phyloP scores from a whole-genome alignment of 2,888 invertebrate species.

The Iselma pallidipennis region DNA sequence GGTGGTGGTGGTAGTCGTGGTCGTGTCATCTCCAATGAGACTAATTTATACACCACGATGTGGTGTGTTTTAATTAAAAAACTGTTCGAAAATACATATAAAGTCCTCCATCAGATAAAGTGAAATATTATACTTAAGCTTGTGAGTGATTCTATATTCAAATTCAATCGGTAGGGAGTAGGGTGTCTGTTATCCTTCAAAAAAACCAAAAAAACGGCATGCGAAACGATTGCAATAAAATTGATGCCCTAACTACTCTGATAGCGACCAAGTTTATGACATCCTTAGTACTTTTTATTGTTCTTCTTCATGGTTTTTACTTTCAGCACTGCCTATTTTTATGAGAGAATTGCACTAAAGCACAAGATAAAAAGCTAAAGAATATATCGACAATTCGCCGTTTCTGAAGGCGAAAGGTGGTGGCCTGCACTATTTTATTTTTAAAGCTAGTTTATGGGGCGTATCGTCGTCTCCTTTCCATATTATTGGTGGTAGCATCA shows the following conservation, averaged over 20 bases:
- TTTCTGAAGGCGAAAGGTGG: no score
- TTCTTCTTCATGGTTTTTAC: slow-evolving; percentile 48
- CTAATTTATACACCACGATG: slow-evolving; percentile 33
- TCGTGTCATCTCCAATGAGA: slow-evolving; percentile 20
- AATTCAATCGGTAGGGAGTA: slow-evolving; percentile 7
- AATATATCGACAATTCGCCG: slow-evolving; percentile 18
- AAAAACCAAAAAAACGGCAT: slow-evolving; percentile 30
- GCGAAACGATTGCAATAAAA: slow-evolving; percentile 45
- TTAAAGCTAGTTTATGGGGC: no score
- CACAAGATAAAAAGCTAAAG: slow-evolving; percentile 28
- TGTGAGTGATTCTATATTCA: slow-evolving; percentile 1
- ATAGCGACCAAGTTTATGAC: slow-evolving; percentile 48
- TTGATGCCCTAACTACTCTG: slow-evolving; percentile 45
- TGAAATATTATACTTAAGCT: slow-evolving; percentile 1
- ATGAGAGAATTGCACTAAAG: slow-evolving; percentile 35
- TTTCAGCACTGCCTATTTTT: slow-evolving; percentile 40
- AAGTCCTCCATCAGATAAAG: slow-evolving; percentile 10
- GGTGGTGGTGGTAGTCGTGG: slow-evolving; percentile 16
- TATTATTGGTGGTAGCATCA: no score
- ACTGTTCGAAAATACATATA: slow-evolving; percentile 31
- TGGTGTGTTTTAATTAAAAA: slow-evolving; percentile 32
- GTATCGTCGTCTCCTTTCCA: no score
- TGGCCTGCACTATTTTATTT: no score
- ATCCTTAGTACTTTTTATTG: slow-evolving; percentile 50
- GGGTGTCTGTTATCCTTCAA: slow-evolving; percentile 27